Evolutionary conservation across 2,113 vertebrate species (phyloP), one percentile per base, ranked within the genome.

Genomic region (Lagenorhynchus albirostris): DNA sequence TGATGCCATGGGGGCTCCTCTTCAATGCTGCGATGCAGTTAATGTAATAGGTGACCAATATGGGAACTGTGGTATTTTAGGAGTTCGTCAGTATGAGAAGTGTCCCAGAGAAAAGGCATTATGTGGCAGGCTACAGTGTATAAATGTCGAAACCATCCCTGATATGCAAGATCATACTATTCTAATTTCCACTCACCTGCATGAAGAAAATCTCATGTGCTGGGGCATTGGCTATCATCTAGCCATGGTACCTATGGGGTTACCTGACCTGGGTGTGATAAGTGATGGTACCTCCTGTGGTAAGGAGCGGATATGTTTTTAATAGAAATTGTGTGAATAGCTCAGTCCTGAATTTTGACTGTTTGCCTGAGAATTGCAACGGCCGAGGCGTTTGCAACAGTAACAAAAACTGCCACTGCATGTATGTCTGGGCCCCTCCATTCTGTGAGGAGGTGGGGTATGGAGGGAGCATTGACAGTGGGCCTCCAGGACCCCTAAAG

Each of bases 391-490:
- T 94, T 4, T 98, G 98, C 95, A 98, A 98, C 80, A 97, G 99
- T 86, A 91, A 55, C 2, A 95, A 77, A 0, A 91, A 99, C 96
- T 99, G 99, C 95, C 99, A 99, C 97, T 99, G 99, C 70, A 0
- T 98, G 3, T 77, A 98, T 1, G 99, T 99, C 3, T 99, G 99
- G 99, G 98, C 73, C 1, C 99, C 99, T 2, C 99, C 99, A 0
- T 1, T 86, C 81, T 99, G 99, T 53, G 89, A 95, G 77, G 97
- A 21, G 15, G 0, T 36, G 0, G 99, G 99, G 0, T 92, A 80
- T 26, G 99, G 99, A 53, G 99, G 99, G 3, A 99, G 99, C 55
- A 3, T 98, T 0, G 98, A 99, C 94, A 99, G 99, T 1, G 99
- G 99, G 14, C 98, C 99, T 1, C 87, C 97, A 1, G 77, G 84